phyloP scores from a whole-genome alignment of 2,113 vertebrate species.

The Microtus montanus region DNA sequence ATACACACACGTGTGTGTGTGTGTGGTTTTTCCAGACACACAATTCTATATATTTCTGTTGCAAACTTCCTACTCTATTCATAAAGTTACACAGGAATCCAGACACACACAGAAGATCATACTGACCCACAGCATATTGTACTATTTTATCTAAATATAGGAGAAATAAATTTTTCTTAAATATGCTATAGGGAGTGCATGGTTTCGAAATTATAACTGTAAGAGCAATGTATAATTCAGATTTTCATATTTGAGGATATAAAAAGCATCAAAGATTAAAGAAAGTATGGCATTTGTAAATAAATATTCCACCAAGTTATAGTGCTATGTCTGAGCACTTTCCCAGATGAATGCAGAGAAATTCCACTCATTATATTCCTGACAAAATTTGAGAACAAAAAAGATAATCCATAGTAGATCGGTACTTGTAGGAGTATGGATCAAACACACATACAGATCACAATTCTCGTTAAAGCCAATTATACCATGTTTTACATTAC shows the following conservation, averaged over 20 bases:
- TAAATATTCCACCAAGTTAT: conserved; percentile 37
- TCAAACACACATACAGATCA: not conserved
- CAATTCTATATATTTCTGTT: not conserved
- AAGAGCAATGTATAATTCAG: conserved; percentile 32
- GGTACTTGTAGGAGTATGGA: not conserved
- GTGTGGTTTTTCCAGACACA: not conserved
- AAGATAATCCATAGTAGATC: not conserved
- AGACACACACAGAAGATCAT: not conserved
- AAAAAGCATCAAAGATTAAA: conserved; percentile 29
- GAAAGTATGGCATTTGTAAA: not conserved
- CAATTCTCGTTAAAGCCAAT: conserved; percentile 20
- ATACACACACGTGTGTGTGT: not conserved
- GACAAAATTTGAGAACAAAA: conserved; percentile 15
- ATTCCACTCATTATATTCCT: not conserved
- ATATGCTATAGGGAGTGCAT: not conserved
- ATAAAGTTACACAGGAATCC: conserved; percentile 24
- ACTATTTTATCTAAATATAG: conserved; percentile 45
- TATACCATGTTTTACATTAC: not conserved
- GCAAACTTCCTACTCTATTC: conserved; percentile 12
- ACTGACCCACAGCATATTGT: not conserved
- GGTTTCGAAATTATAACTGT: conserved; percentile 31
- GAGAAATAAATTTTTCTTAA: not conserved
- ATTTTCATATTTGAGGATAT: conserved; percentile 17
- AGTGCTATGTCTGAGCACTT: not conserved
- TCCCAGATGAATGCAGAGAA: not conserved